Conservation (phyloP, 2,888 invertebrate species). For the Argyresthia goedartella region DNA sequence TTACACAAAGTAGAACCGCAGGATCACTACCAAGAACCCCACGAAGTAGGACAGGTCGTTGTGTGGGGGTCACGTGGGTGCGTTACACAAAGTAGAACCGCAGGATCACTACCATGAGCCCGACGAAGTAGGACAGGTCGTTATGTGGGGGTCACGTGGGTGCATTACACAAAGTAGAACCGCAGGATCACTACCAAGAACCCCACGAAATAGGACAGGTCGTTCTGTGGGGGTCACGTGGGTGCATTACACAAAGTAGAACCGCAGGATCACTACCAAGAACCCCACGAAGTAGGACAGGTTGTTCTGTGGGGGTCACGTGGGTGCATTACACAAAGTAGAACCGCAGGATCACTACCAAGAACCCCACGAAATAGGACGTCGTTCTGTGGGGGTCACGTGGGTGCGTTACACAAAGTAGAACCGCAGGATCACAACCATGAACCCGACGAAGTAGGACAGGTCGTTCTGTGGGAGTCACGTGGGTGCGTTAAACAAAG, state of each 20-base stretch:
- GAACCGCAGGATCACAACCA: constrained; percentile 97
- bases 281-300: constrained; percentile 97
- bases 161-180: constrained; percentile 74
- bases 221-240: constrained; percentile 72
- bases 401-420: constrained; percentile 38
- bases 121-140: constrained; percentile 94
- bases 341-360: constrained; percentile 97
- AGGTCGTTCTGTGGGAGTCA: constrained; percentile 79
- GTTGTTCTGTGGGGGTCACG: constrained; percentile 76
- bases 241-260: constrained; percentile 66
- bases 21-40: constrained; percentile 97
- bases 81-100: constrained; percentile 79
- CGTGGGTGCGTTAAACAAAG: neutral
- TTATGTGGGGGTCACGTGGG: constrained; percentile 67
- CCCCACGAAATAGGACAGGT: constrained; percentile 95
- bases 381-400: constrained; percentile 76
- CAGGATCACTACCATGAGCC: constrained; percentile 97
- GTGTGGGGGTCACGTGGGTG: constrained; percentile 45
- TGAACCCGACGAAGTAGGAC: constrained; percentile 97
- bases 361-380: constrained; percentile 97
- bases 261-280: constrained; percentile 96
- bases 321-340: constrained; percentile 38
- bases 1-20: constrained; percentile 83
- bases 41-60: constrained; percentile 95
- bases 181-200: constrained; percentile 97